phyloP scores from a whole-genome alignment of 2,113 vertebrate species.

The Desmodus rotundus region DNA sequence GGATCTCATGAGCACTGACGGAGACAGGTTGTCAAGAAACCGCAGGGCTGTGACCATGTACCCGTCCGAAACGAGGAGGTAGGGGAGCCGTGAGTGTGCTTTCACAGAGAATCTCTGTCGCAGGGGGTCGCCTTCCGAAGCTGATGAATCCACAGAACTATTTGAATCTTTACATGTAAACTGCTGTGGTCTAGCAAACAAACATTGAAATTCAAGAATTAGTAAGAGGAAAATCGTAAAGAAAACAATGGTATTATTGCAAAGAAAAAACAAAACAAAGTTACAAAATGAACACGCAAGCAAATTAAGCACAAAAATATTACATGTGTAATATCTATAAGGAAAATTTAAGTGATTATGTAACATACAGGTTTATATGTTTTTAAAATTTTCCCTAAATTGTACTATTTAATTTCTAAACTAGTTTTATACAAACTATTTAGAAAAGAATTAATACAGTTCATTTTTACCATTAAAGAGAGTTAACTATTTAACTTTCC shows the following conservation, averaged over 20 bases:
- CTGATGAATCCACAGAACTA: conserved; percentile 85
- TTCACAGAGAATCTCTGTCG: conserved; percentile 93
- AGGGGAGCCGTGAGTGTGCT: conserved; percentile 89
- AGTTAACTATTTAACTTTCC: background rate
- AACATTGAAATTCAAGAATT: conserved; percentile 46
- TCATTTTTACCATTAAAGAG: conserved; percentile 24
- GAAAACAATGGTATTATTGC: background rate
- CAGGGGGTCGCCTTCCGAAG: conserved; percentile 86
- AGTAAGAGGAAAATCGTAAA: conserved; percentile 34
- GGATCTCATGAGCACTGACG: conserved; percentile 81
- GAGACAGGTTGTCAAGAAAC: conserved; percentile 79
- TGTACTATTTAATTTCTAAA: conserved; percentile 14
- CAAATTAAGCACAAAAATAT: background rate
- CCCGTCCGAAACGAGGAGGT: conserved; percentile 94
- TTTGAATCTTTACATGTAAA: conserved; percentile 78
- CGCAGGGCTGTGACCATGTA: conserved; percentile 92
- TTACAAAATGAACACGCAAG: conserved; percentile 9
- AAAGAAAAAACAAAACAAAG: conserved; percentile 9
- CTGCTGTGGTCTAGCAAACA: conserved; percentile 81
- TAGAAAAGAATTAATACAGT: conserved; percentile 11
- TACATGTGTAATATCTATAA: background rate
- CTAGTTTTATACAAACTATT: background rate
- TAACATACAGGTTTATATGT: background rate
- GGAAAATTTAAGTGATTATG: background rate
- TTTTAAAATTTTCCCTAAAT: background rate